Evolutionary conservation across 30 jellyfish, hydroid and myxozoan genomes (phyloP), one percentile per base, ranked within the genome.

Genomic region (Morbakka virulenta): DNA sequence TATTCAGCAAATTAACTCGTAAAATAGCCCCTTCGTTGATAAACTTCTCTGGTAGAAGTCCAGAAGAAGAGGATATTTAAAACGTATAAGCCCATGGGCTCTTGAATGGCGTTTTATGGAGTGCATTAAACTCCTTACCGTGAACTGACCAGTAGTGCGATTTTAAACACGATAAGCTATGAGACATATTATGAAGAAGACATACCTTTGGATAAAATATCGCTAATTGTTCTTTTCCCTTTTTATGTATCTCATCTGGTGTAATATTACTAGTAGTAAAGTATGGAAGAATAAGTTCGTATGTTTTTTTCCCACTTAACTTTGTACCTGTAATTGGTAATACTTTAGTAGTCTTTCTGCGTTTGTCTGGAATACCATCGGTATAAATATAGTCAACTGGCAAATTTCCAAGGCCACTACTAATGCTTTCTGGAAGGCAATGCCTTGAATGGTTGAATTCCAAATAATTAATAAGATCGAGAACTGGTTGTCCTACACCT

Each of bases 321-420:
- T 67, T 32, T 50, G 63, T 71, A 28, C 88, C 85, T 9, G 96
- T 85, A 12, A 83, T 28, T 23, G 98, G 98, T 86, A 90, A 66
- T 25, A 53, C 72, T 77, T 78, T 81, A 24, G 98, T 83, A 14
- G 98, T 90, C 65, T 77, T 78, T 41, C 29, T 35, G 30, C 27
- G 20, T 26, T 17, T 63, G 72, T 81, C 91, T 64, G 96, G 85
- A 47, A 21, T 73, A 28, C 96, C 96, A 72, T 90, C 76, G 1
- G 70, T 69, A 66, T 83, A 90, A 24, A 83, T 88, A 72, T 77
- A 61, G 0, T 86, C 88, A 28, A 90, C 88, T 2, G 98, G 98
- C 75, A 90, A 82, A 66, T 73, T 72, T n/a, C 96, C 94, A 51
- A 83, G 67, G 4, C 98, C 98, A 72, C 96, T 90, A 73, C 96